These are phyloP conservation scores for Drosophila busckii DNA, from an alignment of 1,140 invertebrate genomes.

Conservation along the genomic window DNA sequence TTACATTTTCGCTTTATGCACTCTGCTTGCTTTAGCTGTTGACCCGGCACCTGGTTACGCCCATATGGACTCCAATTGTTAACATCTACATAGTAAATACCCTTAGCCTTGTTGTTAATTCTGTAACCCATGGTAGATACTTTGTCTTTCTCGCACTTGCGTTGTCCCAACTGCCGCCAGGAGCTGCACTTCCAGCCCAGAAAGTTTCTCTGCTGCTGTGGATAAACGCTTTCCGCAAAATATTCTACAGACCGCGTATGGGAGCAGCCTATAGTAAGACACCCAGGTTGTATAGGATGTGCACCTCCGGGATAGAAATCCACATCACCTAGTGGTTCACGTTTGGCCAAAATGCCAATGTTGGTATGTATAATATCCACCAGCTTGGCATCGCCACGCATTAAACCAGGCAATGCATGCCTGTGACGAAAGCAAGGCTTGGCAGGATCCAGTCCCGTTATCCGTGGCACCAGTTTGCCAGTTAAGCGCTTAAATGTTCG, in stretches of 20 bases:
- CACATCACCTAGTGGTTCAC: conserved; percentile 80
- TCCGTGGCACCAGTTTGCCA: conserved; percentile 78
- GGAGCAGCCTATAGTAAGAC: conserved; percentile 82
- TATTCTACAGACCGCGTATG: conserved; percentile 83
- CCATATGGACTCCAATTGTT: conserved; percentile 58
- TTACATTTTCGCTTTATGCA: conserved; percentile 9
- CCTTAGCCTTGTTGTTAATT: conserved; percentile 35
- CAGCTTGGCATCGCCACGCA: conserved; percentile 80
- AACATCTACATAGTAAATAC: conserved; percentile 56
- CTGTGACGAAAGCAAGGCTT: conserved; percentile 82
- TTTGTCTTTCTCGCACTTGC: conserved; percentile 19
- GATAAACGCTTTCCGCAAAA: conserved; percentile 82
- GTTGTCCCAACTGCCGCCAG: conserved; percentile 31
- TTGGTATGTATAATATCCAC: conserved; percentile 88
- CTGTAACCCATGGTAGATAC: conserved; percentile 60
- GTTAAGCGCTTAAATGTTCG: conserved; percentile 69
- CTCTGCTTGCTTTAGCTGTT: background rate
- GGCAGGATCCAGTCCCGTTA: conserved; percentile 87
- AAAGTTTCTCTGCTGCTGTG: conserved; percentile 53
- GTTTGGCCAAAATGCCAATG: conserved; percentile 82
- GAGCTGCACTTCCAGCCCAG: conserved; percentile 51
- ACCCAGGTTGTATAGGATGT: conserved; percentile 80
- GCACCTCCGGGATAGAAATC: conserved; percentile 86
- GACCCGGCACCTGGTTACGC: conserved; percentile 1
- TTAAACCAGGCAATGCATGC: conserved; percentile 79